Base-by-base conservation (phyloP, 37 sponge, comb jelly and placozoan genomes). In the Chondrosia reniformis region DNA sequence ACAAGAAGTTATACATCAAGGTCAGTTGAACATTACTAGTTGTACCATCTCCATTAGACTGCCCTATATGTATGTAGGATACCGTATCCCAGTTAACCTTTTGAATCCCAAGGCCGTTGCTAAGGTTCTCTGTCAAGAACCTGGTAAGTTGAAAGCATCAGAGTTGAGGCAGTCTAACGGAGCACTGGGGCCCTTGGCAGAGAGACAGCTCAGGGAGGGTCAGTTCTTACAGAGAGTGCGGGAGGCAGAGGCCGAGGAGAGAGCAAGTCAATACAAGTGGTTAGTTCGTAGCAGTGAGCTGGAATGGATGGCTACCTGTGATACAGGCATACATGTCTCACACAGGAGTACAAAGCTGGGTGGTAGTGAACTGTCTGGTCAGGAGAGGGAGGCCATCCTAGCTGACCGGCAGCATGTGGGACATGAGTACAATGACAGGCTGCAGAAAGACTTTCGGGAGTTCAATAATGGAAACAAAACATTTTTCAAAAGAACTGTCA, bases 271-370 rank as follows among this genome's bases (percentile, higher is more conserved):
- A 42, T 80, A 79, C 24, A 79, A 74, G 76, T 83, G 88, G 88
- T 88, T 21, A 33, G 66, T 4, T 22, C 63, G 9, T 49, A 15
- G 52, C 15, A 49, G 15, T 19, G 15, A 49, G 15, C 15, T 10
- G 52, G 52, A 36, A 19, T 73, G 46, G 39, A 13, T 39, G 13
- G 46, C 38, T 73, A 9, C 13, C 38, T 73, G 27, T 44, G 46
- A 73, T 33, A 37, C 10, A 28, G 39, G 33, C 19, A 30, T 63
- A 10, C 15, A 19, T 15, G 15, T 15, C 52, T 49, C 15, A 19
- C 52, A 8, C 46, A 91, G 92, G 92, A 81, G 80, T 28, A 84
- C 81, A 33, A 76, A 72, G 22, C 63, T 91, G 13, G 92, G 92
- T 24, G 76, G 42, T 13, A 27, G 22, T 8, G 52, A 78, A 9